Percentiles rank a stretch among this genome's conserved stretches.
Evolutionary conservation across 2,797 vertebrate genomes (phyloP).

Genomic region (Trachops cirrhosus): DNA sequence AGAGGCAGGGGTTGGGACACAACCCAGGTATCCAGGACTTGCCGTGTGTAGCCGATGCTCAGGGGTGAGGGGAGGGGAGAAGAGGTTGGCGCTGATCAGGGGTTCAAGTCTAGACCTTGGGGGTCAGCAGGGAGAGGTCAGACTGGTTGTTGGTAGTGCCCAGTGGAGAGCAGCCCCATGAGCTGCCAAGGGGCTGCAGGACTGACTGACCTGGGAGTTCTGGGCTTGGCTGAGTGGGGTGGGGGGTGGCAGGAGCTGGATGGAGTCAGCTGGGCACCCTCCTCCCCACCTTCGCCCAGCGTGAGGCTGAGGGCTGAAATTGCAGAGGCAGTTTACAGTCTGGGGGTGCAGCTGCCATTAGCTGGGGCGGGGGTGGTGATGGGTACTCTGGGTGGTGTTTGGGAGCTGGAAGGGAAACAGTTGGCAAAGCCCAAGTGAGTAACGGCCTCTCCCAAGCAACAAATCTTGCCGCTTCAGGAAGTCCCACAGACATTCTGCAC

Average conservation of each 20-base stretch:
- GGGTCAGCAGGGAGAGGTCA: not conserved
- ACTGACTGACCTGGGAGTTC: not conserved
- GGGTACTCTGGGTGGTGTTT: conserved; percentile 1
- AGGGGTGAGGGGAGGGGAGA: fast-evolving
- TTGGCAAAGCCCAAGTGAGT: conserved; percentile 52
- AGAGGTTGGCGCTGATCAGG: not conserved
- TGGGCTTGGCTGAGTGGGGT: not conserved
- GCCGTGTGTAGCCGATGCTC: not conserved
- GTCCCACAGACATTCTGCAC: not conserved
- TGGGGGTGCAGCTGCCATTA: not conserved
- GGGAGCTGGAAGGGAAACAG: conserved; percentile 54
- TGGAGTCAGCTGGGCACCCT: not conserved
- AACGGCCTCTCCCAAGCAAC: conserved; percentile 25
- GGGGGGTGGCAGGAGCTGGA: not conserved
- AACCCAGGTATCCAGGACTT: not conserved
- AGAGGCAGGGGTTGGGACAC: not conserved
- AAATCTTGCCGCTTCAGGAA: conserved; percentile 24
- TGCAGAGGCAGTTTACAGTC: not conserved
- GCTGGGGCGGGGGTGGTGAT: conserved; percentile 16
- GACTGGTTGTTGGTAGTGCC: too few species aligned
- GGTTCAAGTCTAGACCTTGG: not conserved
- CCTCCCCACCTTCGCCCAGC: not conserved
- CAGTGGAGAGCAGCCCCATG: not conserved
- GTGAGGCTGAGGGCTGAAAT: not conserved
- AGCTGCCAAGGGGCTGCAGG: not conserved